Base-by-base conservation (phyloP, 2,888 invertebrate species). In the Eupithecia subumbrata region DNA sequence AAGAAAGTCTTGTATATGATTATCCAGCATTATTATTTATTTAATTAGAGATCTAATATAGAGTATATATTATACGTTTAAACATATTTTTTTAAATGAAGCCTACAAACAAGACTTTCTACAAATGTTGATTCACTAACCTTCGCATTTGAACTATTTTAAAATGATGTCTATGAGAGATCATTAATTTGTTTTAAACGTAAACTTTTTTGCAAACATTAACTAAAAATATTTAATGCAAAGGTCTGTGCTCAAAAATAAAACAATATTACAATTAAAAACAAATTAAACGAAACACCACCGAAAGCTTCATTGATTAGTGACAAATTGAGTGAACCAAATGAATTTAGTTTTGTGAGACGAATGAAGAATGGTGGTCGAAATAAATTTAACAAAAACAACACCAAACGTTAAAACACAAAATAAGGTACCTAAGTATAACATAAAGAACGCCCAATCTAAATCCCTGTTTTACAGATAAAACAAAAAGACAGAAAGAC, bases 221-320 rank as follows among this genome's bases (percentile, higher is more conserved):
- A 18, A 34, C 18, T n/a, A n/a, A n/a, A 34, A 64, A 64, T 25
- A 60, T 25, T 60, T 25, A 34, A 9, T 72, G 67, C 48, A 74
- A 77, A 75, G 74, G 74, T 79, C 79, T 76, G 76, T 79, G 78
- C 72, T 56, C 52, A 56, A 37, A 71, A 60, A 69, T 60, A 77
- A 73, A 77, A 77, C 37, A 67, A 75, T 73, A 72, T n/a, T 7
- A 43, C 16, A 64, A 14, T 34, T 25, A 45, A 72, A 75, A 73
- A 64, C 18, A 74, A 72, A 76, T 66, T 56, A 69, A 69, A 76
- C 68, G 64, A 77, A 75, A 79, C 73, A 76, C 78, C 81, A 78
- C 77, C 79, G 73, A 77, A 80, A 78, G 78, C 81, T 73, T 63
- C 73, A 40, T 67, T 67, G 60, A 64, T 79, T 75, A 78, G 76